Evolutionary conservation across 2,113 vertebrate species (phyloP).

Genomic region (Centropus bengalensis): DNA sequence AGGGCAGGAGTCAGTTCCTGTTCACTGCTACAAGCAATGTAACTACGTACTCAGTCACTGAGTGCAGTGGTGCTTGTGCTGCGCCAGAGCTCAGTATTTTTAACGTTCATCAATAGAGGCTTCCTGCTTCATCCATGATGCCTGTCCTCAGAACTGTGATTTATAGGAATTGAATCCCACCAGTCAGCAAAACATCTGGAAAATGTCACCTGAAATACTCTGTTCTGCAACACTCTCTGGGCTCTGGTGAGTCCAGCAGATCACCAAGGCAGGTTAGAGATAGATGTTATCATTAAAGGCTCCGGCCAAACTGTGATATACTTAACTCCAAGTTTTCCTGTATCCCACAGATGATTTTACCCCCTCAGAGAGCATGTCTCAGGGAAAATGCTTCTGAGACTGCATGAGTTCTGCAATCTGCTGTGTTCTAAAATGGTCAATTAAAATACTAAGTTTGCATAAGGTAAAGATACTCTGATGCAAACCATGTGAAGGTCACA

Average conservation of each 20-base stretch:
- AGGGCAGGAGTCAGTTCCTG: not conserved
- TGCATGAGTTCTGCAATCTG: not conserved
- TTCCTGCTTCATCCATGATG: not conserved
- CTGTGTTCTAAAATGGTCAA: not conserved
- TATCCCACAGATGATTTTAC: not conserved
- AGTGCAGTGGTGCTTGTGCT: not conserved
- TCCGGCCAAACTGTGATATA: not conserved
- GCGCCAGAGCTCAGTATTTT: not conserved
- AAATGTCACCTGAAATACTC: not conserved
- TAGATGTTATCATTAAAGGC: not conserved
- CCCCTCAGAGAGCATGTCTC: not conserved
- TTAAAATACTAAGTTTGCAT: constrained; percentile 55
- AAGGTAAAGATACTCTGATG: constrained; percentile 41
- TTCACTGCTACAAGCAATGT: not conserved
- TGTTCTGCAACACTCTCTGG: not conserved
- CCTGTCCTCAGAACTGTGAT: not conserved
- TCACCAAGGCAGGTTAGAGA: not conserved
- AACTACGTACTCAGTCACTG: not conserved
- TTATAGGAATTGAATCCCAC: not conserved
- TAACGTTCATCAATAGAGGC: not conserved
- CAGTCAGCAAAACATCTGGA: not conserved
- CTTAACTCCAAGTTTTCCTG: not conserved
- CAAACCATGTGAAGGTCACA: constrained; percentile 62
- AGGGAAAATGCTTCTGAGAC: not conserved
- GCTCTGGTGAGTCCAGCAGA: not conserved